phyloP scores from a whole-genome alignment of 37 sponge, comb jelly and placozoan genomes.

The Ianthella basta region DNA sequence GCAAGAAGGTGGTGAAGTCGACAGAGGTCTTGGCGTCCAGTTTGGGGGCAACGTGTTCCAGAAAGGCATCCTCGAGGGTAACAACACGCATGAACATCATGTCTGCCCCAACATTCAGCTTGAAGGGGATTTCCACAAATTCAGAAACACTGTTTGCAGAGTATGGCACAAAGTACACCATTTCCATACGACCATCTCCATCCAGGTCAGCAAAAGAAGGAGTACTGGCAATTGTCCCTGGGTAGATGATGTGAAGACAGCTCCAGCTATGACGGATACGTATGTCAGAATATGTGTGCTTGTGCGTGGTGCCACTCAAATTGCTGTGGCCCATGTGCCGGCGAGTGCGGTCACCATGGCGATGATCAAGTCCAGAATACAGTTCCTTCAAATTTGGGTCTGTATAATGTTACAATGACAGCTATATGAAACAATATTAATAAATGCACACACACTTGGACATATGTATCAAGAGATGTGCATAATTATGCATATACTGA shows the following conservation, averaged over 20 bases:
- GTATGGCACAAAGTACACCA: slow-evolving; percentile 27
- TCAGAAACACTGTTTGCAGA: too few species aligned
- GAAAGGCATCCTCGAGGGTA: slow-evolving; percentile 44
- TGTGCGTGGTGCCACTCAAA: background rate
- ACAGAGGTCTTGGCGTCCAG: background rate
- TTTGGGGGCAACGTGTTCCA: slow-evolving; percentile 27
- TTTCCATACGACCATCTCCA: slow-evolving; percentile 55
- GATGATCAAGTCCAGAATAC: background rate
- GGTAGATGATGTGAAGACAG: slow-evolving; percentile 31
- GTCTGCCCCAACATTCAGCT: too few species aligned
- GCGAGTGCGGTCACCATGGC: background rate
- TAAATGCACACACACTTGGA: background rate
- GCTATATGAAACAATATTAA: too few species aligned
- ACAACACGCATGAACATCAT: slow-evolving; percentile 6
- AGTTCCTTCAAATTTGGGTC: background rate
- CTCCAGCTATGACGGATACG: background rate
- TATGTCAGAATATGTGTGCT: background rate
- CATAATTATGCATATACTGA: too few species aligned
- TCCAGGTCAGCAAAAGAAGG: slow-evolving; percentile 64
- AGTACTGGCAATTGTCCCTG: slow-evolving; percentile 3
- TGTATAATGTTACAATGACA: too few species aligned
- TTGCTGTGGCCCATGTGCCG: background rate
- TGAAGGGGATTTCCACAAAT: background rate
- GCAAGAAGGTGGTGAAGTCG: slow-evolving; percentile 53
- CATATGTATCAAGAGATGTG: too few species aligned